Conservation (phyloP, 2,797 vertebrate genomes). For the Tachyglossus aculeatus region DNA sequence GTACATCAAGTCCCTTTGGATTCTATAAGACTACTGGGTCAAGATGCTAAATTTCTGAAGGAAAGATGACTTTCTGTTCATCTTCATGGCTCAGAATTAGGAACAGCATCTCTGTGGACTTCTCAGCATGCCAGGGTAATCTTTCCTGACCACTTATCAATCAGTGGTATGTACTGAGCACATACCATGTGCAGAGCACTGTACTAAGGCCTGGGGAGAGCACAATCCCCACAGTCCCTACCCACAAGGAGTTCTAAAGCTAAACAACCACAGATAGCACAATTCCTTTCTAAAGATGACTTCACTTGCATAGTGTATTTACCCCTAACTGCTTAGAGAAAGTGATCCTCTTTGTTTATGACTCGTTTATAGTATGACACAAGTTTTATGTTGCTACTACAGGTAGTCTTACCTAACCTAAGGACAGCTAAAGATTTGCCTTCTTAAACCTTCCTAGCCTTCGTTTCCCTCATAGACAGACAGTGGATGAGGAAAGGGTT, state of each 20-base stretch:
- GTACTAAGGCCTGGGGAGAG: no score
- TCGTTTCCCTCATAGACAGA: background rate
- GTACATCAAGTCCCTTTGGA: background rate
- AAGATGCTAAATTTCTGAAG: no score
- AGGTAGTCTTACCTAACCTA: slow-evolving; percentile 2
- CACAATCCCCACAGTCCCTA: no score
- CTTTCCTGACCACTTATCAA: no score
- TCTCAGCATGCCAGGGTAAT: background rate
- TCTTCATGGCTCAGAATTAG: background rate
- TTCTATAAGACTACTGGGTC: background rate
- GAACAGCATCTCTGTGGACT: background rate
- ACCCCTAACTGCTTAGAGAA: background rate
- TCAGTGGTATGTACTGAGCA: no score
- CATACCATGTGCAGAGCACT: no score
- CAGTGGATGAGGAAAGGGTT: slow-evolving; percentile 23
- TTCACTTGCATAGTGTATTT: background rate
- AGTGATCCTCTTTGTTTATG: slow-evolving; percentile 21
- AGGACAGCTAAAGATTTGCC: slow-evolving; percentile 26
- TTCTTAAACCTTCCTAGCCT: slow-evolving; percentile 4
- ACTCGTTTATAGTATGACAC: slow-evolving; percentile 4
- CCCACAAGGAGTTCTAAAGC: no score
- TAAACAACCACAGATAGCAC: background rate
- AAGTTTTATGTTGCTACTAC: slow-evolving; percentile 28
- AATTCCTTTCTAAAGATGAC: background rate
- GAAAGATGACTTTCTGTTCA: slow-evolving; percentile 1